These are phyloP conservation scores for Sebastes steindachneri DNA, from an alignment of 2,797 vertebrate species.

Conservation along the genomic window DNA sequence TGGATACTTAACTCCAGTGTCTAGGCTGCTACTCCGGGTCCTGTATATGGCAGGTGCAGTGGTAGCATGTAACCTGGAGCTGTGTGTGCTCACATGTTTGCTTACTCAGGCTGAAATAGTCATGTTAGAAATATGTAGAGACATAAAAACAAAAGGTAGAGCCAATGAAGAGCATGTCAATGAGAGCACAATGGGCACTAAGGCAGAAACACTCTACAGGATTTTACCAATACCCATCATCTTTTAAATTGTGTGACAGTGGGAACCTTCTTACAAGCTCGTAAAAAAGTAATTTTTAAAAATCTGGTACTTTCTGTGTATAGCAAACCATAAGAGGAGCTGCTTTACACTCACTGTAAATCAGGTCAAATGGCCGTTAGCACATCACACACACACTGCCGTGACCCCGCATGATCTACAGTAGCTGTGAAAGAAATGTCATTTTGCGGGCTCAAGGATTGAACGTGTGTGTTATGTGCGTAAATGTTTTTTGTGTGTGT, in stretches of 20 bases:
- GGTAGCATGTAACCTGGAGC: conserved; percentile 27
- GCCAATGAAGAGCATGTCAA: conserved; percentile 28
- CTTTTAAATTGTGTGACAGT: background rate
- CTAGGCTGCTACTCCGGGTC: conserved; percentile 35
- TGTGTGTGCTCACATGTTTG: conserved; percentile 49
- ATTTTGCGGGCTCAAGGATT: conserved; percentile 1
- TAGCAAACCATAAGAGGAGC: background rate
- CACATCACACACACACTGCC: conserved; percentile 13
- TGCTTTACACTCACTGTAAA: conserved; percentile 17
- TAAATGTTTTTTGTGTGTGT: background rate
- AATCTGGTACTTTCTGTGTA: background rate
- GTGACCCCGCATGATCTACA: conserved; percentile 21
- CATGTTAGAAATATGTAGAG: conserved; percentile 63
- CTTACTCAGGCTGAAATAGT: conserved; percentile 69
- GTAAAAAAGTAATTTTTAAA: background rate
- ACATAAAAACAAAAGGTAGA: conserved; percentile 57
- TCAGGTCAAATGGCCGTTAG: conserved; percentile 44
- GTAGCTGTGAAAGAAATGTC: conserved; percentile 9
- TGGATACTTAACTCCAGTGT: conserved; percentile 50
- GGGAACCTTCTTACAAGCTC: background rate
- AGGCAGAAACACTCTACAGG: background rate
- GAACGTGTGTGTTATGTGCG: background rate
- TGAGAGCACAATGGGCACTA: conserved; percentile 13
- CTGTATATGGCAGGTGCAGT: conserved; percentile 44
- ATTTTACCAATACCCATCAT: background rate